phyloP scores from a whole-genome alignment of 2,113 vertebrate genomes.

The Ammospiza nelsoni region DNA sequence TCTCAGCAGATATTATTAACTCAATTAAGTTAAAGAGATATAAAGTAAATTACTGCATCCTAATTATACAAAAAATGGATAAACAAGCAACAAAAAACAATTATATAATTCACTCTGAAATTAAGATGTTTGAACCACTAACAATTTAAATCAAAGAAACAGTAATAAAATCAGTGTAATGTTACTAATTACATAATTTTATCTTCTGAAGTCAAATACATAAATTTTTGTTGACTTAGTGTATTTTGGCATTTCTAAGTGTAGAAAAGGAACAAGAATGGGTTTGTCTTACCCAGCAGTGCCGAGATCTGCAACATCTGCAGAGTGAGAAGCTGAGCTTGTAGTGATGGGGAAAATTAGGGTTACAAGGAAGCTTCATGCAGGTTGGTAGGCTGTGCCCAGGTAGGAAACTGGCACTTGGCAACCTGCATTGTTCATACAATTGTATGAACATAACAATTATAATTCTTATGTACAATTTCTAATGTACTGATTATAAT shows the following conservation, averaged over 20 bases:
- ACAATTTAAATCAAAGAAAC: conserved; percentile 58
- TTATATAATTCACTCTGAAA: conserved; percentile 71
- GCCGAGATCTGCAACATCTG: background rate
- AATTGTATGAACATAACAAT: background rate
- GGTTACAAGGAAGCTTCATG: background rate
- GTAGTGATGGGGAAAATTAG: background rate
- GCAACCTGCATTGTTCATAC: background rate
- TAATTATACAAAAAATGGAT: conserved; percentile 68
- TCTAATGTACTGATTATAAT: background rate
- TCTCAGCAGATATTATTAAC: conserved; percentile 62
- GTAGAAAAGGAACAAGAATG: background rate
- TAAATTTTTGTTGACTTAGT: conserved; percentile 42
- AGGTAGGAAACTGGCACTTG: background rate
- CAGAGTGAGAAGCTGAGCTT: background rate
- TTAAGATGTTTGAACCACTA: conserved; percentile 64
- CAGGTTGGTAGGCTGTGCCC: background rate
- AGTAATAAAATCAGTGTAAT: conserved; percentile 68
- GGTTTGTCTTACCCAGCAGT: background rate
- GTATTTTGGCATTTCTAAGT: conserved; percentile 35
- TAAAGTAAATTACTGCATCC: conserved; percentile 66
- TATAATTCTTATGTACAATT: background rate
- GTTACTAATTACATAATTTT: conserved; percentile 46
- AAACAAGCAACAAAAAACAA: conserved; percentile 68
- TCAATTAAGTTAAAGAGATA: conserved; percentile 68
- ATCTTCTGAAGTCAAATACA: conserved; percentile 57